Percentiles rank a stretch among this genome's conserved stretches.
Conservation (phyloP, 2,797 vertebrate genomes). For the Pogonophryne albipinna region DNA sequence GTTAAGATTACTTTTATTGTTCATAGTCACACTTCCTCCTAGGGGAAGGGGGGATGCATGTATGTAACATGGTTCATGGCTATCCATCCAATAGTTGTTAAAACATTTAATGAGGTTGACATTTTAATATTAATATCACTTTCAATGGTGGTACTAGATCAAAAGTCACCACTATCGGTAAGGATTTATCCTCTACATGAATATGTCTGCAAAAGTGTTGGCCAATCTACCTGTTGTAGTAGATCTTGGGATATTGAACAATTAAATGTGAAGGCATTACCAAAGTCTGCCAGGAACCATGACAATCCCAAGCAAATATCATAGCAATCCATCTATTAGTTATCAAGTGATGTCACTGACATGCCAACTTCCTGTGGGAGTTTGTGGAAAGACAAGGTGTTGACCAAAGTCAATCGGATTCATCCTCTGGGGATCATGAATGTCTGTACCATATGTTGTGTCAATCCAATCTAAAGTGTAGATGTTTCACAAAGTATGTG, state of each 20-base stretch:
- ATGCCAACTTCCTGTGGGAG: no score
- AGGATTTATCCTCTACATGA: conserved; percentile 5
- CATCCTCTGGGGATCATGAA: neutral
- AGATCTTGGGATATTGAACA: neutral
- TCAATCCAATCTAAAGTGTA: neutral
- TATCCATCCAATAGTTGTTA: neutral
- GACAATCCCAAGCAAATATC: neutral
- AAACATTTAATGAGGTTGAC: conserved; percentile 1
- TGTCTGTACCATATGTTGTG: neutral
- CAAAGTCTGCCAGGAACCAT: neutral
- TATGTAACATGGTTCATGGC: neutral
- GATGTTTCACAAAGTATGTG: no score
- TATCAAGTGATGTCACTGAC: neutral
- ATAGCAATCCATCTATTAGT: neutral
- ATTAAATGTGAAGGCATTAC: neutral
- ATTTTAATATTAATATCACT: no score
- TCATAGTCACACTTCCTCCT: conserved; percentile 1
- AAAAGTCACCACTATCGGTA: neutral
- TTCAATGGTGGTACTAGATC: no score
- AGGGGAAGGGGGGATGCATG: neutral
- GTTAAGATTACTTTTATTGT: neutral
- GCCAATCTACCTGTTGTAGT: neutral
- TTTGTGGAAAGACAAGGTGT: no score
- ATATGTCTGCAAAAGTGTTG: neutral
- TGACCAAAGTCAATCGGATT: no score